A percentile compares a stretch with the other conserved stretches of the same genome.
Conservation (phyloP, 2,113 vertebrate species). For the Irena cyanogastra region DNA sequence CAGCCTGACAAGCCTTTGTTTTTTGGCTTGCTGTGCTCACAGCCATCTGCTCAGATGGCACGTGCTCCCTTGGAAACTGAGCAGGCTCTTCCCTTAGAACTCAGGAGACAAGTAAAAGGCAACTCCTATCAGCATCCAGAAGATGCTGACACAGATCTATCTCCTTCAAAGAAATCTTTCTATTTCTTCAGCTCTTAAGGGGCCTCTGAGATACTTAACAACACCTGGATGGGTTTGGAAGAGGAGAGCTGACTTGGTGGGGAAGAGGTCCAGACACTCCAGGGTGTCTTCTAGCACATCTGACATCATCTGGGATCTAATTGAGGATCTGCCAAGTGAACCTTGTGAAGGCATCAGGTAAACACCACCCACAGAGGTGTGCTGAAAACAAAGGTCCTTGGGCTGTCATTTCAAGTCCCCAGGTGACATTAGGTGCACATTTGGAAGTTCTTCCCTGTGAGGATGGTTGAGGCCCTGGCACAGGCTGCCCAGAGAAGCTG, state of each 20-base stretch:
- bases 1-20: background rate
- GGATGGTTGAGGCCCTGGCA: fast-evolving
- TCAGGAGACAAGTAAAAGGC: background rate
- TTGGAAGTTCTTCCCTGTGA: background rate
- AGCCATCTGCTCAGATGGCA: conserved; percentile 48
- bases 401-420: background rate
- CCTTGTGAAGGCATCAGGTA: background rate
- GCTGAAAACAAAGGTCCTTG: background rate
- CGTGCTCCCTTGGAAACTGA: background rate
- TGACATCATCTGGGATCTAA: background rate
- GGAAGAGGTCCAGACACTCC: background rate
- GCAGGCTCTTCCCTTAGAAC: background rate
- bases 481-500: background rate
- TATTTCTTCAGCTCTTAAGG: background rate
- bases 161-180: background rate
- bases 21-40: background rate
- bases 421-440: background rate
- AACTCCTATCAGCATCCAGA: background rate
- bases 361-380: background rate
- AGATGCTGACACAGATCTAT: background rate
- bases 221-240: background rate
- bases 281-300: fast-evolving
- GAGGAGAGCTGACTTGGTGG: background rate
- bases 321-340: background rate
- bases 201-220: background rate